Evolutionary conservation across 2,797 vertebrate species (phyloP).

Genomic region (Telmatherina bonti): DNA sequence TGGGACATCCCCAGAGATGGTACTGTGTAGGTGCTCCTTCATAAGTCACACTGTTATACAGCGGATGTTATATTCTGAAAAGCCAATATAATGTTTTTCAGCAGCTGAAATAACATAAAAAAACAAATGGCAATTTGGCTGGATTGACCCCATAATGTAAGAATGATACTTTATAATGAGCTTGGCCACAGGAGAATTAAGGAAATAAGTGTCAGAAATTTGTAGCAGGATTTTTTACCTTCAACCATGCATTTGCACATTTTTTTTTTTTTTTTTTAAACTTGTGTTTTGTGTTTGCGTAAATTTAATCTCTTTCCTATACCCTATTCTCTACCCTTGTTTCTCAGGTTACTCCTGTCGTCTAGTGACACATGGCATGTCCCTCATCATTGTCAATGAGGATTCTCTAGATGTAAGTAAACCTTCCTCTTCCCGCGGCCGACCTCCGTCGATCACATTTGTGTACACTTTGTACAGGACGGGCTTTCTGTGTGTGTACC

Average conservation of each 20-base stretch:
- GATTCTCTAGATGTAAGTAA: constrained; percentile 97
- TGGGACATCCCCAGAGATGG: constrained; percentile 1
- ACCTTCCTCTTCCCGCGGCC: constrained; percentile 13
- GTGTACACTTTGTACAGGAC: constrained; percentile 22
- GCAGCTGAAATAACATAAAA: background rate
- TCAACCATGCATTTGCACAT: background rate
- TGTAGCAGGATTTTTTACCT: constrained; percentile 17
- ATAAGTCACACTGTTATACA: background rate
- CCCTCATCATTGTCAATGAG: constrained; percentile 96
- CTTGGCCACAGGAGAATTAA: background rate
- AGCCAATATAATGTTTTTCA: background rate
- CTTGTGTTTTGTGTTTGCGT: constrained; percentile 46
- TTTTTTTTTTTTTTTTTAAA: constrained; percentile 37
- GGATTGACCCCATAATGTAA: background rate
- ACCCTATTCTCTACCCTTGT: constrained; percentile 19
- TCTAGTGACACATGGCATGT: constrained; percentile 96
- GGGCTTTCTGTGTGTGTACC: constrained; percentile 23
- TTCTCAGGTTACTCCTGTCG: constrained; percentile 94
- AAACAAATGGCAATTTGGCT: background rate
- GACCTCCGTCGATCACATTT: background rate
- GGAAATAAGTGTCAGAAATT: constrained; percentile 2
- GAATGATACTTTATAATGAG: background rate
- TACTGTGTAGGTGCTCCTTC: background rate
- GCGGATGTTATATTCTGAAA: background rate
- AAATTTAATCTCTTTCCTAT: constrained; percentile 48